phyloP scores from a whole-genome alignment of 2,888 invertebrate genomes.

The Saturnia japonica region DNA sequence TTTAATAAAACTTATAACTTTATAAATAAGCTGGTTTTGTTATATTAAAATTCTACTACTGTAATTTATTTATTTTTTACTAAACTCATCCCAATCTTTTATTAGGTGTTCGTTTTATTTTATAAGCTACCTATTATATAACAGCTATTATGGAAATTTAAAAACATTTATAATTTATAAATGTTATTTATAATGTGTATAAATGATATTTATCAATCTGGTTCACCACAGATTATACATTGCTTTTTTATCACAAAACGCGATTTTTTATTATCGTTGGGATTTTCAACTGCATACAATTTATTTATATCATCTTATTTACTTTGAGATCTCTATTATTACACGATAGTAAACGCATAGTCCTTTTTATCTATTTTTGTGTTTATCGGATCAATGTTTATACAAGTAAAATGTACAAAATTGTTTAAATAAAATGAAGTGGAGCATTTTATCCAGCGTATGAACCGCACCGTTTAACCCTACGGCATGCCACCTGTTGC shows the following conservation, averaged over 20 bases:
- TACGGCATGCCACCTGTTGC: constrained; percentile 80
- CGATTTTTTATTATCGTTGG: not conserved
- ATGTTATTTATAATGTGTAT: too few species aligned
- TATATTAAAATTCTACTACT: too few species aligned
- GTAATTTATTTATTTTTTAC: too few species aligned
- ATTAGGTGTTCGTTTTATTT: not conserved
- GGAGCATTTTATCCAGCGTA: constrained; percentile 51
- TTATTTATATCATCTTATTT: not conserved
- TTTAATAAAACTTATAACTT: too few species aligned
- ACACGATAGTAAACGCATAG: too few species aligned
- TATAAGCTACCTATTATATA: not conserved
- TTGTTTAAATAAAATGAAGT: constrained; percentile 25
- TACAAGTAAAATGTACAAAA: not conserved
- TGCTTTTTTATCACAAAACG: not conserved
- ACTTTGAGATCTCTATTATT: too few species aligned
- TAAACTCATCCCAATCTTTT: too few species aligned
- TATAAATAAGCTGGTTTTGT: too few species aligned
- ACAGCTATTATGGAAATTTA: not conserved
- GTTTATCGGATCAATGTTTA: not conserved
- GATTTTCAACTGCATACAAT: not conserved
- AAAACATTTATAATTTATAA: not conserved
- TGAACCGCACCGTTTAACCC: constrained; percentile 68
- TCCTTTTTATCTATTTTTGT: too few species aligned
- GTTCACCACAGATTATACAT: not conserved
- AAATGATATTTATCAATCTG: not conserved